These are phyloP conservation scores for Eufriesea mexicana DNA, from an alignment of 1,140 invertebrate species.

Conservation along the genomic window DNA sequence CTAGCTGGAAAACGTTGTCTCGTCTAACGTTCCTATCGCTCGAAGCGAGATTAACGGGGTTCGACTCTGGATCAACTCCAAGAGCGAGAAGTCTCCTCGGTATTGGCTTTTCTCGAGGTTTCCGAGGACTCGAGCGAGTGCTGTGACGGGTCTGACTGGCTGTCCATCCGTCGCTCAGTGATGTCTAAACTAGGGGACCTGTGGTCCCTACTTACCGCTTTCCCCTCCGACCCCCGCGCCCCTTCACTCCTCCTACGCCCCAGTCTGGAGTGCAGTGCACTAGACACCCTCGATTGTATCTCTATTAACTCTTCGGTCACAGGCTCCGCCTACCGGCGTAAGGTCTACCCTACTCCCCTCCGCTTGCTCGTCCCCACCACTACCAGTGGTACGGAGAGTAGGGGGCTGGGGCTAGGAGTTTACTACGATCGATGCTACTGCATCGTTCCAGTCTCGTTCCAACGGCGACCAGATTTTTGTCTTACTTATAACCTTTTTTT, in stretches of 20 bases:
- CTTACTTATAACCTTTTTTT: background rate
- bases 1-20: background rate
- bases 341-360: conserved; percentile 42
- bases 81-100: conserved; percentile 40
- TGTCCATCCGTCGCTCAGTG: conserved; percentile 82
- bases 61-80: conserved; percentile 51
- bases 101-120: conserved; percentile 74
- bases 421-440: conserved; percentile 54
- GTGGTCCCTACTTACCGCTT: conserved; percentile 78
- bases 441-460: conserved; percentile 44
- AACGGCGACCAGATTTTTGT: conserved; percentile 35
- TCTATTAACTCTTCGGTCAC: conserved; percentile 79
- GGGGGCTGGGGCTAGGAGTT: conserved; percentile 50
- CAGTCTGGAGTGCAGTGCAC: conserved; percentile 76
- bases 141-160: conserved; percentile 82
- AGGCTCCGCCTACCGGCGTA: conserved; percentile 74
- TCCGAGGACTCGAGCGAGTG: conserved; percentile 79
- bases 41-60: conserved; percentile 43
- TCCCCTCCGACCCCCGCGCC: conserved; percentile 71
- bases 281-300: conserved; percentile 82
- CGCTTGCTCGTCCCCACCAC: conserved; percentile 49
- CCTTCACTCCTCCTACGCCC: conserved; percentile 78
- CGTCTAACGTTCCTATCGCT: background rate
- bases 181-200: conserved; percentile 82
- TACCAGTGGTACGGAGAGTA: conserved; percentile 51